Evolutionary conservation across 2,797 vertebrate species (phyloP).

Genomic region (Halcyon leucocephala): DNA sequence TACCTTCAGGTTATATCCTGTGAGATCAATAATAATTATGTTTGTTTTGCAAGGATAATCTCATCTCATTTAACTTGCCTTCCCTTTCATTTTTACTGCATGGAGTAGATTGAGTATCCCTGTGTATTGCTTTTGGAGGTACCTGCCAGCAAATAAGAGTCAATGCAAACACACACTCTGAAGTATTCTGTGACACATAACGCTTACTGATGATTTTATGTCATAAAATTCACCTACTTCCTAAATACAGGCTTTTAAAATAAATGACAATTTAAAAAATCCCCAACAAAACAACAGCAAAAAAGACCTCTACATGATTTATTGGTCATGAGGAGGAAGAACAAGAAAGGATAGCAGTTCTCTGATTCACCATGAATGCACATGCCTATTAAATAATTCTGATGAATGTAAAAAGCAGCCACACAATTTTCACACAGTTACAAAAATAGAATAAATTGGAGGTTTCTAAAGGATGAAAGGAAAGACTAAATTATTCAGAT

Average conservation of each 20-base stretch:
- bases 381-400: not conserved
- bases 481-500: not conserved
- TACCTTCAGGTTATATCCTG: not conserved
- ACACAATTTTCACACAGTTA: not conserved
- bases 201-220: not conserved
- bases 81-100: not conserved
- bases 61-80: not conserved
- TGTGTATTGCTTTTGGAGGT: not conserved
- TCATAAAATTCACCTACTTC: not conserved
- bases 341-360: not conserved
- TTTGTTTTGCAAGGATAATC: slow-evolving; percentile 11
- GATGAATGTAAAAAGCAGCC: not conserved
- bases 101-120: not conserved
- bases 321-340: not conserved
- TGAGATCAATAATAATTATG: not conserved
- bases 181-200: not conserved
- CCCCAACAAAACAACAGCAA: not conserved
- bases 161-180: not conserved
- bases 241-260: not conserved
- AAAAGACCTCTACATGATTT: not conserved
- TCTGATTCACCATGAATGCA: not conserved
- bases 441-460: not conserved
- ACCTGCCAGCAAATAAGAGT: not conserved
- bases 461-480: not conserved
- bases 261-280: not conserved